Conservation (phyloP, 2,113 vertebrate species). For the Percina caprodes region DNA sequence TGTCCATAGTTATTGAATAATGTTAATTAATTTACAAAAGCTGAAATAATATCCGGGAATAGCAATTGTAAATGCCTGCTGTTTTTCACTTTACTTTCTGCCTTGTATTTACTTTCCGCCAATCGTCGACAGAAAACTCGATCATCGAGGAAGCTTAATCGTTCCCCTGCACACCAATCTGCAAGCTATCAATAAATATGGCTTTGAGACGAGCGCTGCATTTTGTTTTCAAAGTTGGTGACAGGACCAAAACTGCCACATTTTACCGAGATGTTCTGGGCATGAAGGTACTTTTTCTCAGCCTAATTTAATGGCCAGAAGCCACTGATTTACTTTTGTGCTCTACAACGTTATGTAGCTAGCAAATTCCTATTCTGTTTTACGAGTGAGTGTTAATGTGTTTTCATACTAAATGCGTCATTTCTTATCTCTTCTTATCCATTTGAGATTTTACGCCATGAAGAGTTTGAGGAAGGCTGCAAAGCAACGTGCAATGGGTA, state of each 20-base stretch:
- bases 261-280: slow-evolving; percentile 94
- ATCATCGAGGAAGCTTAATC: slow-evolving; percentile 59
- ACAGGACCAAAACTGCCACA: slow-evolving; percentile 84
- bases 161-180: background rate
- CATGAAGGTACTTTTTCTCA: slow-evolving; percentile 86
- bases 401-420: background rate
- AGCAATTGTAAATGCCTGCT: background rate
- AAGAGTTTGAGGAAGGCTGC: slow-evolving; percentile 98
- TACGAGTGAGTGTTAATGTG: background rate
- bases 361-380: background rate
- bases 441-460: slow-evolving; percentile 91
- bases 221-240: slow-evolving; percentile 96
- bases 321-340: background rate
- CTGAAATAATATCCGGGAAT: rapidly evolving
- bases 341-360: background rate
- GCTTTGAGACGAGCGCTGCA: slow-evolving; percentile 87
- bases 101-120: background rate
- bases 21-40: rapidly evolving
- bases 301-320: background rate
- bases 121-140: slow-evolving; percentile 66
- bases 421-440: background rate
- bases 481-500: slow-evolving; percentile 96
- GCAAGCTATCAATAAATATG: slow-evolving; percentile 54
- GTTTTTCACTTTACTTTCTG: background rate
- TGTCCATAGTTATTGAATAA: rapidly evolving